Evolutionary conservation across 2,797 vertebrate genomes (phyloP).

Genomic region (Amniataba percoides): DNA sequence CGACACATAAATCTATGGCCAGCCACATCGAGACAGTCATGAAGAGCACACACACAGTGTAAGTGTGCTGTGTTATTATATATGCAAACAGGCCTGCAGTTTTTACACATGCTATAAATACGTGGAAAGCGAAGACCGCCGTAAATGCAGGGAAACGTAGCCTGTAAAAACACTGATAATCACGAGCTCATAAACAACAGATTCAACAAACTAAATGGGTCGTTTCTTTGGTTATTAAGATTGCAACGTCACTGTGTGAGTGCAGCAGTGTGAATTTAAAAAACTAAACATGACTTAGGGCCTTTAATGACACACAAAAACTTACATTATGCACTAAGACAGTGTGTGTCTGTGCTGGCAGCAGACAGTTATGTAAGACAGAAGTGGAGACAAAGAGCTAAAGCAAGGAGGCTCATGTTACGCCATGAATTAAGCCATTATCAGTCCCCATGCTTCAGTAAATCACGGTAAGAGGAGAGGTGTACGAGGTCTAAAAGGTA

Average conservation of each 20-base stretch:
- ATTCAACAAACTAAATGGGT: constrained; percentile 33
- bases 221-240: constrained; percentile 34
- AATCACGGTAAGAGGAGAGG: constrained; percentile 57
- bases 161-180: constrained; percentile 41
- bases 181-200: constrained; percentile 44
- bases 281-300: constrained; percentile 24
- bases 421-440: constrained; percentile 59
- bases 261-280: constrained; percentile 5
- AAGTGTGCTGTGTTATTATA: constrained; percentile 66
- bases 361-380: constrained; percentile 47
- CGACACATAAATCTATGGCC: constrained; percentile 57
- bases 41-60: constrained; percentile 36
- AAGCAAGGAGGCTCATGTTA: constrained; percentile 43
- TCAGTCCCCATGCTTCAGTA: constrained; percentile 48
- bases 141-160: constrained; percentile 29
- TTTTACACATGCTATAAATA: constrained; percentile 72
- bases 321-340: constrained; percentile 9
- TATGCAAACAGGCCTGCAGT: constrained; percentile 59
- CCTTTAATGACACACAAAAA: constrained; percentile 13
- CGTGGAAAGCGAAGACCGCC: constrained; percentile 8
- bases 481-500: constrained; percentile 49
- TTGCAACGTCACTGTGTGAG: constrained; percentile 9
- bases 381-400: constrained; percentile 42
- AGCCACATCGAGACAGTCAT: constrained; percentile 41
- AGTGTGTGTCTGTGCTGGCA: constrained; percentile 13